Evolutionary conservation across 2,888 invertebrate species (phyloP), one percentile per base, ranked within the genome.

Genomic region (Caenorhabditis macrosperma): DNA sequence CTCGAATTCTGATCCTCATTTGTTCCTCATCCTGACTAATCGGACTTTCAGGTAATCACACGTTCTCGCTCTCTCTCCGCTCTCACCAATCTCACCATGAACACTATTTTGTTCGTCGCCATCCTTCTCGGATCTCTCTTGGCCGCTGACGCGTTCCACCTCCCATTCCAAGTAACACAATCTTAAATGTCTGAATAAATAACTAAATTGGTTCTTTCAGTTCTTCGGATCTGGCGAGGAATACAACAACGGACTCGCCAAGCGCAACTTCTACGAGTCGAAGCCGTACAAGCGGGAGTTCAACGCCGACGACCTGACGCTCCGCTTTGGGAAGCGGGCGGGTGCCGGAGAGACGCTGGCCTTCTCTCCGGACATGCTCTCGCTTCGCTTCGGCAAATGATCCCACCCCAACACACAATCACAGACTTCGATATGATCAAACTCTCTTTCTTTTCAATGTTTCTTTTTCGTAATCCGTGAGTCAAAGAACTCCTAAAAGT

Each of bases 261-360:
- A 75, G 41, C 75, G 75, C 44, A 64, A 64, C 54, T 75, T 54
- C 46, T 75, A 75, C 48, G 69, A 61, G n/a, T 30, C 54, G 22
- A 74, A 64, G 48, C 78, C 78, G 15, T 69, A 78, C 50, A 83
- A 83, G 50, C 68, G 85, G 10, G 83, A 83, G 69, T 85, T 85
- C 75, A 82, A 82, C 64, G 85, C 81, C 22, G 82, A 83, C 46
- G 85, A 85, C 50, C 44, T 85, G 61, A 83, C 82, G 1, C 79
- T 85, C 17, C 81, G 85, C 22, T 85, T 85, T 64, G 85, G 85
- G 12, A 85, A 85, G 71, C 76, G 85, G 15, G 69, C n/a, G n/a
- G 71, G 61, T n/a, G 69, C 74, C 48, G 63, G 68, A 10, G 64
- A 71, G 12, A 9, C 67, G 0, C 48, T 76, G 20, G 69, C 74